Evolutionary conservation across 64 coral and sea anemone species (phyloP).

Genomic region (Orbicella faveolata): DNA sequence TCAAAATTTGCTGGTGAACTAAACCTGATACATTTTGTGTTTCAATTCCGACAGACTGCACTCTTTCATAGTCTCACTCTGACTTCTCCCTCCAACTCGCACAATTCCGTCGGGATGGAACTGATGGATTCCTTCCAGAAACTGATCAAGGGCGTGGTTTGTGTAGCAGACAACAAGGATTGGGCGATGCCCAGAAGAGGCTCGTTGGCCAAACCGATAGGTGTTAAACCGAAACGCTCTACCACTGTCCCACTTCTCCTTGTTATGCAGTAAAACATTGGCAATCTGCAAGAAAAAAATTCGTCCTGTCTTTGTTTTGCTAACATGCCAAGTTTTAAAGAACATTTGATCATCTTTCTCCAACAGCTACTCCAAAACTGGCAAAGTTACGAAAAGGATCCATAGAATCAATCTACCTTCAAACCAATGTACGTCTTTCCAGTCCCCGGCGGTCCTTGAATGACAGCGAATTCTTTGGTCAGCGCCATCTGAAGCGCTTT

Average conservation of each 20-base stretch:
- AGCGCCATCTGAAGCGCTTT: slow-evolving; percentile 63
- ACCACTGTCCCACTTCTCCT: slow-evolving; percentile 60
- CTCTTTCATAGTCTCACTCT: slow-evolving; percentile 52
- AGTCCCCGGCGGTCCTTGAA: slow-evolving; percentile 78
- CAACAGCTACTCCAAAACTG: no score
- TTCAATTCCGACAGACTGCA: slow-evolving; percentile 33
- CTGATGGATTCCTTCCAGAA: slow-evolving; percentile 65
- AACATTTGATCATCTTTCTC: no score
- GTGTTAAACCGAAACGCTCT: not conserved
- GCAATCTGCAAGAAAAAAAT: slow-evolving; percentile 53
- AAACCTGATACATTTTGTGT: no score
- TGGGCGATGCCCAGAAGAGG: no score
- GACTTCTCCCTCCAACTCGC: slow-evolving; percentile 64
- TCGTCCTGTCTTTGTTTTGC: not conserved
- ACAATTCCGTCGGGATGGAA: slow-evolving; percentile 62
- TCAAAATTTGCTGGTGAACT: no score
- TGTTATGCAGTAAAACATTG: slow-evolving; percentile 82
- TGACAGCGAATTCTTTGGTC: slow-evolving; percentile 82
- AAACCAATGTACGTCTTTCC: not conserved
- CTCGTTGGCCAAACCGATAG: no score
- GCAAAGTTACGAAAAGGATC: no score
- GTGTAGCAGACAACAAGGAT: slow-evolving; percentile 77
- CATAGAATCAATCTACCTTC: slow-evolving; percentile 56
- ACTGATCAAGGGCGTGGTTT: slow-evolving; percentile 80
- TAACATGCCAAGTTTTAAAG: no score